Evolutionary conservation across 1,140 invertebrate genomes (phyloP), one percentile per base, ranked within the genome.

Genomic region (Euborellia annulipes): DNA sequence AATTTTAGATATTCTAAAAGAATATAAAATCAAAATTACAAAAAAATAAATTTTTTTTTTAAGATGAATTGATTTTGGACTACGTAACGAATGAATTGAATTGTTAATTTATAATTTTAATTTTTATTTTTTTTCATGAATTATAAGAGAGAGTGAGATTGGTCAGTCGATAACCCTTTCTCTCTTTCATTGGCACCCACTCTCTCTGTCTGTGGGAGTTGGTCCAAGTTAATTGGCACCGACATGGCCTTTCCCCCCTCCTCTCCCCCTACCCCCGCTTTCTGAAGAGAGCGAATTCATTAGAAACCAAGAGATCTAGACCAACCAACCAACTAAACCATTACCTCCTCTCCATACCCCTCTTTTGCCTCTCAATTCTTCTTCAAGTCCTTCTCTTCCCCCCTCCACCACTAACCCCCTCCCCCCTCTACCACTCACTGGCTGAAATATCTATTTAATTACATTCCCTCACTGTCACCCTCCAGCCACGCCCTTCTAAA

Each of bases 321-420:
- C 8, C n/a, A 32, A 8, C 11, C 37, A 4, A 7, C 36, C 23
- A 27, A 11, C 11, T 11, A 11, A 27, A 11, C 23, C 23, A 27
- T 27, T 27, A 27, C 23, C 23, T 14, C 36, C 4, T 17, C 17
- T 18, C 37, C 37, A 39, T 19, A 39, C 20, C 17, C 17, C 27
- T 43, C 23, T 34, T 34, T 32, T 22, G 43, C 30, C 22, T 38
- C 36, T 46, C 44, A 46, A 37, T 27, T 36, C 22, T 23, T 19
- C 44, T 16, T 30, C 30, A n/a, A 46, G 21, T 27, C 45, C 21
- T 22, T 40, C 45, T 36, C 8, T 36, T 22, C 37, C 37, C 36
- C 18, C n/a, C 36, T 38, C 14, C 36, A 14, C 36, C 18, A n/a
- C n/a, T n/a, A n/a, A n/a, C n/a, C n/a, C n/a, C n/a, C n/a, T n/a